Evolutionary conservation across 2,888 invertebrate species (phyloP).

Genomic region (Acrobasis repandana): DNA sequence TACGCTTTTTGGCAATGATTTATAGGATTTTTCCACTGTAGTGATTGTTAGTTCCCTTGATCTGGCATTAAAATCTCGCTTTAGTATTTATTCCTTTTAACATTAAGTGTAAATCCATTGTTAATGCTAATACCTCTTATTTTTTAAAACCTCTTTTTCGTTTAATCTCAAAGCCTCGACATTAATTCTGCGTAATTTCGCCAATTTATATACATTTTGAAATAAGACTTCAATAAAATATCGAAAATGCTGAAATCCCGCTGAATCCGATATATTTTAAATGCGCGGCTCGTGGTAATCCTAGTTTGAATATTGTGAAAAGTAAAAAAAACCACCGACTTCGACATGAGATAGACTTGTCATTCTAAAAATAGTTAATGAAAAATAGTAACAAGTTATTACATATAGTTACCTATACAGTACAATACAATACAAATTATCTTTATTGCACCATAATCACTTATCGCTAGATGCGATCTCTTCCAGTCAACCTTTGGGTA

Average conservation of each 20-base stretch:
- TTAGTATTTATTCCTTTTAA: too few relatives aligned
- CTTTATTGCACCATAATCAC: too few relatives aligned
- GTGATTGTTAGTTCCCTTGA: too few relatives aligned
- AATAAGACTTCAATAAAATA: neutral
- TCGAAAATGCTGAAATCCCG: neutral
- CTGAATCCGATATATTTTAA: neutral
- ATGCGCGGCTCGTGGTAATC: slow-evolving; percentile 6
- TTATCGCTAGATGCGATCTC: too few relatives aligned
- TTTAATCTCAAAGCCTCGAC: neutral
- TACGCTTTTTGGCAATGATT: too few relatives aligned
- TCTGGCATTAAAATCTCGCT: too few relatives aligned
- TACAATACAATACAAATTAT: too few relatives aligned
- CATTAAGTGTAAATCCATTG: too few relatives aligned
- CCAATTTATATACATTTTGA: neutral
- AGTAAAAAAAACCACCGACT: slow-evolving; percentile 5
- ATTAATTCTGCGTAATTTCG: neutral
- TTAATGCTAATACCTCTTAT: neutral
- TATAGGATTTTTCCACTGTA: too few relatives aligned
- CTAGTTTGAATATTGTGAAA: slow-evolving; percentile 10
- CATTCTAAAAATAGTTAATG: neutral
- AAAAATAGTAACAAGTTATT: too few relatives aligned
- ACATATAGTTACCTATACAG: too few relatives aligned
- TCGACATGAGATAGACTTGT: neutral
- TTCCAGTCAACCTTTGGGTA: too few relatives aligned
- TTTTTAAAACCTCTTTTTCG: neutral